Percentiles rank a stretch among this genome's conserved stretches.
Conservation (phyloP, 2,888 invertebrate genomes). For the Apodemia mormo region DNA sequence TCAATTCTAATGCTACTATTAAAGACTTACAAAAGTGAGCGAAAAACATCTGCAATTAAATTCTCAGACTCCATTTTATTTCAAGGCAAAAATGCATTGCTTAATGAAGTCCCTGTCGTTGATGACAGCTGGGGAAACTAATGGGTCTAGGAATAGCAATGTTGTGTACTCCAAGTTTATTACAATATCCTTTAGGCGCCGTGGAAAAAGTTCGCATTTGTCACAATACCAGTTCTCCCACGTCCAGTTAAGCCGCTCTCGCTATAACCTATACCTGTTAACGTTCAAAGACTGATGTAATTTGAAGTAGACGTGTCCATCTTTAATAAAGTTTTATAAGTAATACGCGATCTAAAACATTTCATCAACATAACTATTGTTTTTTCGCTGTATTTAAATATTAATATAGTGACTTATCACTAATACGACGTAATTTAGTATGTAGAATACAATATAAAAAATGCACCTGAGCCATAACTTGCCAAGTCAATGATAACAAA, state of each 20-base stretch:
- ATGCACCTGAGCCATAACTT: too few species aligned
- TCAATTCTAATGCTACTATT: too few species aligned
- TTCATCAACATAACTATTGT: too few species aligned
- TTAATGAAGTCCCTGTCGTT: slow-evolving; percentile 33
- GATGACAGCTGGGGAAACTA: slow-evolving; percentile 42
- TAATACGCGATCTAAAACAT: too few species aligned
- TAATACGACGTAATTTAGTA: too few species aligned
- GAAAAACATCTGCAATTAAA: slow-evolving; percentile 18
- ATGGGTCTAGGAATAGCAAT: slow-evolving; percentile 56
- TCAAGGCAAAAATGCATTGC: slow-evolving; percentile 29
- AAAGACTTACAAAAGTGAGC: neutral
- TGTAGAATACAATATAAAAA: too few species aligned
- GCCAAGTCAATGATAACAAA: too few species aligned
- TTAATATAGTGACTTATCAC: too few species aligned
- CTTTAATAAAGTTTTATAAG: neutral
- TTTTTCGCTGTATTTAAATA: too few species aligned
- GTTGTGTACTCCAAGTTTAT: slow-evolving; percentile 50
- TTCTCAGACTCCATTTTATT: slow-evolving; percentile 27
- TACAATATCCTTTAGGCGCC: slow-evolving; percentile 44
- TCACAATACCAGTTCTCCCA: slow-evolving; percentile 74
- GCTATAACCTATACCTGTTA: slow-evolving; percentile 41
- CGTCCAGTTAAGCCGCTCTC: slow-evolving; percentile 53
- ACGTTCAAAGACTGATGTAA: slow-evolving; percentile 48
- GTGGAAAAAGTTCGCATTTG: slow-evolving; percentile 53
- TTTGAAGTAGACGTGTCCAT: neutral